phyloP scores from a whole-genome alignment of 2,113 vertebrate genomes.

The Anas platyrhynchos region DNA sequence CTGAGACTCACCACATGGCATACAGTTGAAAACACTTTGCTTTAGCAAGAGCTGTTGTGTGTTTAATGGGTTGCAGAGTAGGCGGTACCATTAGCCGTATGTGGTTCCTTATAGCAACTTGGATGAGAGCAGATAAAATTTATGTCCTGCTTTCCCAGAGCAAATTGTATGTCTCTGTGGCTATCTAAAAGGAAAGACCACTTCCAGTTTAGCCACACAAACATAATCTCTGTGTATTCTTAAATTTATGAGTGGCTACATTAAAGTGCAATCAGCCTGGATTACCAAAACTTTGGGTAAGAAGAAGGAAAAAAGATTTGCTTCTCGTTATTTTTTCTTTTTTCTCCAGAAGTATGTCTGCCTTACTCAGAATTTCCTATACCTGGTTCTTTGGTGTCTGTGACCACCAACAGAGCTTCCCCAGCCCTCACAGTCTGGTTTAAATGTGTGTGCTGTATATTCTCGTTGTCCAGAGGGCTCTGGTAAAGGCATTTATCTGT shows the following conservation, averaged over 20 bases:
- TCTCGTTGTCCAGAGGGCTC: constrained; percentile 68
- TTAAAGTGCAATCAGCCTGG: constrained; percentile 27
- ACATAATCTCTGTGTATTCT: constrained; percentile 49
- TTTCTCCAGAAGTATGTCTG: constrained; percentile 29
- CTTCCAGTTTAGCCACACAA: constrained; percentile 47
- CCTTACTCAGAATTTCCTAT: constrained; percentile 73
- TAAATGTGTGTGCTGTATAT: constrained; percentile 57
- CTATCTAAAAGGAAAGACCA: constrained; percentile 63
- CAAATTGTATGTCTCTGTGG: constrained; percentile 52
- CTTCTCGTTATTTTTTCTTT: constrained; percentile 13
- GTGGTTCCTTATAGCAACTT: background rate
- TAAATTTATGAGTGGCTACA: constrained; percentile 54
- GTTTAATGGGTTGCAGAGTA: constrained; percentile 44
- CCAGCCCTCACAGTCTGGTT: constrained; percentile 40
- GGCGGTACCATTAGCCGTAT: background rate
- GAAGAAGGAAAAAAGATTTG: background rate
- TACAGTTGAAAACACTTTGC: constrained; percentile 45
- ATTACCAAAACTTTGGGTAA: constrained; percentile 8
- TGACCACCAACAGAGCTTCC: constrained; percentile 79
- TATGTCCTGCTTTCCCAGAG: constrained; percentile 49
- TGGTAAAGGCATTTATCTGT: constrained; percentile 83
- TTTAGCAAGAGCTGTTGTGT: constrained; percentile 19
- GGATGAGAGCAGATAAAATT: constrained; percentile 64
- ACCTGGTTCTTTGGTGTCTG: constrained; percentile 72
- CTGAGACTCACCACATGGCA: constrained; percentile 44